Conservation (phyloP, 2,797 vertebrate species). For the Florisuga fusca region DNA sequence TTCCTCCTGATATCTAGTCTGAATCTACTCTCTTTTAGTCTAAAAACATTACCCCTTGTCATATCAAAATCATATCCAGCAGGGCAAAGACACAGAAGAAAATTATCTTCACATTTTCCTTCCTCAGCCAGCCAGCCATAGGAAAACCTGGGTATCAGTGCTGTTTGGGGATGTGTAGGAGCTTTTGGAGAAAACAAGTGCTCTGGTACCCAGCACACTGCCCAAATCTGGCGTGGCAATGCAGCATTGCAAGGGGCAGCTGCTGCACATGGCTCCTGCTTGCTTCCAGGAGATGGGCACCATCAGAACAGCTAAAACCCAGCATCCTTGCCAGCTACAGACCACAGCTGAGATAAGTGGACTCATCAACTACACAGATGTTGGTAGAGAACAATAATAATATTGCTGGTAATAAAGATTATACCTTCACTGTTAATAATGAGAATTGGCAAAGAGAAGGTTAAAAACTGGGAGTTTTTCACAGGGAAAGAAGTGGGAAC, state of each 20-base stretch:
- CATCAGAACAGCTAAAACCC: background rate
- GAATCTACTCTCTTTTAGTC: background rate
- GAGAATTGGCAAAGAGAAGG: background rate
- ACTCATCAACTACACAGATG: background rate
- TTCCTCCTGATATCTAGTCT: background rate
- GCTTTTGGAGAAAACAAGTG: background rate
- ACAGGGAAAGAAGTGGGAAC: background rate
- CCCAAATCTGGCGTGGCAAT: background rate
- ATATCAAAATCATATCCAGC: background rate
- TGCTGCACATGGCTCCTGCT: background rate
- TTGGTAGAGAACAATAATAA: background rate
- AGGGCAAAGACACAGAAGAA: background rate
- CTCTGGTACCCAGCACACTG: fast-evolving
- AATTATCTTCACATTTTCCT: background rate
- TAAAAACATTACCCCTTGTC: background rate
- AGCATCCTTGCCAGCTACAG: background rate
- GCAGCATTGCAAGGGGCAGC: fast-evolving
- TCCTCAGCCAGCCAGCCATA: background rate
- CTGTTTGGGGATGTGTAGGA: background rate
- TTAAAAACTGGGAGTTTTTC: background rate
- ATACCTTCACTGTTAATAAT: background rate
- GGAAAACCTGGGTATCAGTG: background rate
- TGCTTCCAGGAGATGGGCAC: background rate
- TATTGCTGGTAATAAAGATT: background rate
- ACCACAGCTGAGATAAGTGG: background rate